Evolutionary conservation across 1,140 invertebrate genomes (phyloP).

Genomic region (Nylanderia fulva): DNA sequence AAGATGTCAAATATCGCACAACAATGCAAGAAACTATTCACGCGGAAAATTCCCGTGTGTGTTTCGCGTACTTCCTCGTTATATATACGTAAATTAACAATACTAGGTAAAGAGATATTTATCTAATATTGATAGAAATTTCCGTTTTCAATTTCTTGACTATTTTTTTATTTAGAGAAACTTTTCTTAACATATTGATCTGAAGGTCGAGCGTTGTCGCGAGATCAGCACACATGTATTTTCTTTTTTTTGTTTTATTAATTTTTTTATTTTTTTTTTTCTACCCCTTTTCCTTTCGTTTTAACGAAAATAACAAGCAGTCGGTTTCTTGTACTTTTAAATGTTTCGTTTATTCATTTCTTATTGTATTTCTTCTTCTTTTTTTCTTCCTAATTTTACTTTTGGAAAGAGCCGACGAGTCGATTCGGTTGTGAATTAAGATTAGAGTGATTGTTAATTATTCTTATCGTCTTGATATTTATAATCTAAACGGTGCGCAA

Average conservation of each 20-base stretch:
- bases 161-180: background rate
- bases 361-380: background rate
- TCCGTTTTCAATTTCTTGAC: background rate
- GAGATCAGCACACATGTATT: background rate
- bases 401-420: background rate
- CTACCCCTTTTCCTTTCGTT: background rate
- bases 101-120: no score
- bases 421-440: conserved; percentile 17
- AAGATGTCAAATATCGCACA: no score
- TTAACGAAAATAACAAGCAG: conserved; percentile 11
- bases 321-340: conserved; percentile 2
- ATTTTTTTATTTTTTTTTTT: background rate
- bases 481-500: no score
- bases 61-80: no score
- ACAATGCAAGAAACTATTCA: no score
- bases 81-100: no score
- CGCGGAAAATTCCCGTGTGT: no score
- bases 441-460: background rate
- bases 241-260: background rate
- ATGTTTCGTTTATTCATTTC: background rate
- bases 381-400: background rate
- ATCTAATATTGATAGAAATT: no score
- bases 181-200: background rate
- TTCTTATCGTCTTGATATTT: no score
- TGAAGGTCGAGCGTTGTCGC: background rate